Evolutionary conservation across 2,113 vertebrate species (phyloP).

Genomic region (Corythornis cristatus): DNA sequence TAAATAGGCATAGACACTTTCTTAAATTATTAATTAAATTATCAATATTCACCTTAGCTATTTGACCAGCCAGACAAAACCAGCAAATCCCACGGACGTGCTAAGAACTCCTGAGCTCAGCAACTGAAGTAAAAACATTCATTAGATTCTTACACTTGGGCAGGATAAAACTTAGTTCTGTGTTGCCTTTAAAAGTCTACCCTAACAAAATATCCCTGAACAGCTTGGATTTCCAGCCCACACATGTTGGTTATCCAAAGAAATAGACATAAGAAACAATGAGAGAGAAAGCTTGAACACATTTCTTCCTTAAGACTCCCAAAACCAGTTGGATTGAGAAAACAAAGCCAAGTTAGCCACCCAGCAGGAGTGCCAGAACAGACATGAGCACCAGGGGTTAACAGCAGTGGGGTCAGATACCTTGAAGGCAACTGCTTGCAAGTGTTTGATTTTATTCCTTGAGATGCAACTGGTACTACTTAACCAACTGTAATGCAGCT

Average conservation of each 20-base stretch:
- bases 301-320: background rate
- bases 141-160: slow-evolving; percentile 8
- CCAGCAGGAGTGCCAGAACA: background rate
- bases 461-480: background rate
- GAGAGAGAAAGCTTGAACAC: background rate
- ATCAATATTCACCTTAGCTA: background rate
- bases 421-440: background rate
- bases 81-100: background rate
- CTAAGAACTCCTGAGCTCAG: background rate
- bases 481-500: background rate
- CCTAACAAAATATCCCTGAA: slow-evolving; percentile 23
- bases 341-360: background rate
- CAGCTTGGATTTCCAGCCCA: slow-evolving; percentile 57
- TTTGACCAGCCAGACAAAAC: background rate
- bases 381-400: background rate
- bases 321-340: background rate
- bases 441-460: background rate
- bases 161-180: background rate
- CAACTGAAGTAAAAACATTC: slow-evolving; percentile 27
- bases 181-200: slow-evolving; percentile 8
- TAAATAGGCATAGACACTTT: background rate
- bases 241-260: slow-evolving; percentile 41
- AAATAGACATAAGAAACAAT: background rate
- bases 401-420: background rate
- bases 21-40: background rate